Evolutionary conservation across 2,797 vertebrate species (phyloP).

Genomic region (Brachyalestes nurse): DNA sequence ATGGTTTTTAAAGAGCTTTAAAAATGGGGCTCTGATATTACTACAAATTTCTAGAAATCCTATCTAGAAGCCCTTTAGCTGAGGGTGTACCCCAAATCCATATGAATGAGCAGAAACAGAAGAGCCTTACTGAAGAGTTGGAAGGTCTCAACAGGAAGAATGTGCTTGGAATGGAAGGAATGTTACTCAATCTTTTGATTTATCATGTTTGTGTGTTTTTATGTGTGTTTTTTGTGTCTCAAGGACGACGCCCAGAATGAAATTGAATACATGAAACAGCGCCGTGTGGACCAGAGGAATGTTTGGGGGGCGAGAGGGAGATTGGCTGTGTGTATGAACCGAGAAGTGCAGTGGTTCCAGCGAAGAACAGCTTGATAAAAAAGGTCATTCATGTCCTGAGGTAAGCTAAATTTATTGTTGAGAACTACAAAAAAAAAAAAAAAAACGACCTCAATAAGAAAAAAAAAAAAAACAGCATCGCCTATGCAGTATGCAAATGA

Average conservation of each 20-base stretch:
- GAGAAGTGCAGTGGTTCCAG: constrained; percentile 20
- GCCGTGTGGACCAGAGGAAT: background rate
- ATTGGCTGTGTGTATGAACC: background rate
- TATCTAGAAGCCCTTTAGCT: background rate
- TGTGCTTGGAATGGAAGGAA: constrained; percentile 9
- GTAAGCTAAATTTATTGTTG: constrained; percentile 75
- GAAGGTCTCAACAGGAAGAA: background rate
- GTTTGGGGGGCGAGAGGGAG: background rate
- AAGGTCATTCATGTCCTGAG: constrained; percentile 72
- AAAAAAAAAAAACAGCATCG: constrained; percentile 59
- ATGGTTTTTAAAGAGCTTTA: background rate
- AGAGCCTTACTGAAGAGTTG: background rate
- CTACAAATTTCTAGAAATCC: too few species aligned
- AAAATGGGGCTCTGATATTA: too few species aligned
- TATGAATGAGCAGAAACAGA: background rate
- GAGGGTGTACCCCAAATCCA: constrained; percentile 8
- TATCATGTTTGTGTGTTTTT: constrained; percentile 3
- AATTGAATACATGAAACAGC: background rate
- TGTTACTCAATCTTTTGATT: constrained; percentile 8
- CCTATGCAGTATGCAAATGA: constrained; percentile 78
- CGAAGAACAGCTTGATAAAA: constrained; percentile 45
- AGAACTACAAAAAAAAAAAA: constrained; percentile 62
- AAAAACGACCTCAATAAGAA: constrained; percentile 77
- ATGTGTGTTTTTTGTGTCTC: constrained; percentile 1
- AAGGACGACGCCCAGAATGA: background rate